phyloP scores from a whole-genome alignment of 2,113 vertebrate genomes.

The Alethe castanea region DNA sequence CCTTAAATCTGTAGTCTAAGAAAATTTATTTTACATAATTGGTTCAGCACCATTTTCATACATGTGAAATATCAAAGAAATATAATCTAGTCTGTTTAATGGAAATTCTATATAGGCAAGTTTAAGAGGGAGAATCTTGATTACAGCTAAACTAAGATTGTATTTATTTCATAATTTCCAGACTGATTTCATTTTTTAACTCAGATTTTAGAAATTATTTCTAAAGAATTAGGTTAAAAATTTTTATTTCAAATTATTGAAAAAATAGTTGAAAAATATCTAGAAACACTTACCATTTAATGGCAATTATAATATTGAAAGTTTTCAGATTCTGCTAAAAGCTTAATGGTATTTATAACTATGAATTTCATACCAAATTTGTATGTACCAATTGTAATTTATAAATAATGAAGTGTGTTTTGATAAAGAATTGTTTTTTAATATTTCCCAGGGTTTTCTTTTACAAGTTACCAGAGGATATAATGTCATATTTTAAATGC shows the following conservation, averaged over 20 bases:
- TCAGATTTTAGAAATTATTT: not conserved
- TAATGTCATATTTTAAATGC: not conserved
- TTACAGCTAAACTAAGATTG: not conserved
- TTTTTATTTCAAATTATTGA: not conserved
- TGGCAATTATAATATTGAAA: not conserved
- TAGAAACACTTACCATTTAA: not conserved
- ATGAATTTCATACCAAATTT: not conserved
- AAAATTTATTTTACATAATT: not conserved
- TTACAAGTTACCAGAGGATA: not conserved
- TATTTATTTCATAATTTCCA: not conserved
- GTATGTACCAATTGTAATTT: not conserved
- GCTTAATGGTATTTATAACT: not conserved
- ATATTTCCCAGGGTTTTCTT: not conserved
- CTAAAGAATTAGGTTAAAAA: not conserved
- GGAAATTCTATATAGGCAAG: not conserved
- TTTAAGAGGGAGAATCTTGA: not conserved
- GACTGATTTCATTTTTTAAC: not conserved
- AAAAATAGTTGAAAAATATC: not conserved
- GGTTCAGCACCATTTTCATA: not conserved
- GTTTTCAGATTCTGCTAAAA: not conserved
- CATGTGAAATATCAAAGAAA: not conserved
- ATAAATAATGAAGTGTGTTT: not conserved
- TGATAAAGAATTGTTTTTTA: not conserved
- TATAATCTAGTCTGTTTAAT: not conserved
- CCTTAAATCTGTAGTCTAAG: not conserved